Percentiles rank a stretch among this genome's conserved stretches.
Conservation (phyloP, 2,113 vertebrate species). For the Coptodon rendalli region DNA sequence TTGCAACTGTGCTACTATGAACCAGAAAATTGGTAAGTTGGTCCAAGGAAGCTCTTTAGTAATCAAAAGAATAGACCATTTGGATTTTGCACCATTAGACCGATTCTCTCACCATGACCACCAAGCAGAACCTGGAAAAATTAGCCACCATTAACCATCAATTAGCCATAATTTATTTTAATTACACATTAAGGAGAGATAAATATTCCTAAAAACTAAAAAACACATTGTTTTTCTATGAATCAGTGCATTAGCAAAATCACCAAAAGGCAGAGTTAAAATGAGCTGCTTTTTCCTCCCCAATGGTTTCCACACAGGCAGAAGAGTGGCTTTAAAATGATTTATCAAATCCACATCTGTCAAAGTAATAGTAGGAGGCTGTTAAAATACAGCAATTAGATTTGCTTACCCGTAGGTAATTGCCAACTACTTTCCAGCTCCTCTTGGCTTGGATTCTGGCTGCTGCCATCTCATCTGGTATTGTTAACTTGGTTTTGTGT, state of each 20-base stretch:
- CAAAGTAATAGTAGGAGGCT: neutral
- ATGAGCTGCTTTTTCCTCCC: neutral
- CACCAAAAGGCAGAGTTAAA: neutral
- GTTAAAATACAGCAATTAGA: constrained; percentile 6
- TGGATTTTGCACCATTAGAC: neutral
- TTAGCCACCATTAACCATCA: neutral
- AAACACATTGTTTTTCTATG: neutral
- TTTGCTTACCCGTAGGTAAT: neutral
- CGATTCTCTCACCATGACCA: neutral
- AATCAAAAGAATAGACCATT: neutral
- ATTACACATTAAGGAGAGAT: neutral
- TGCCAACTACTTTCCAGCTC: constrained; percentile 31
- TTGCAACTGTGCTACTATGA: neutral
- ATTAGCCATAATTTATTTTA: neutral
- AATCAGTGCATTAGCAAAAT: neutral
- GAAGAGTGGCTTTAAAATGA: neutral
- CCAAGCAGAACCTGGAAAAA: neutral
- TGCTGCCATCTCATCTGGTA: constrained; percentile 1
- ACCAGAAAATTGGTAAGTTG: neutral
- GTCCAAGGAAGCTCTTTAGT: neutral
- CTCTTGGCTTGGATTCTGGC: neutral
- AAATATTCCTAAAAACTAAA: neutral
- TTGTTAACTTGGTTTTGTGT: neutral
- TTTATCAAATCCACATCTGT: constrained; percentile 9
- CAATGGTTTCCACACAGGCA: neutral